These are phyloP conservation scores for Falco concolor DNA, from an alignment of 2,797 vertebrate genomes.

Conservation along the genomic window DNA sequence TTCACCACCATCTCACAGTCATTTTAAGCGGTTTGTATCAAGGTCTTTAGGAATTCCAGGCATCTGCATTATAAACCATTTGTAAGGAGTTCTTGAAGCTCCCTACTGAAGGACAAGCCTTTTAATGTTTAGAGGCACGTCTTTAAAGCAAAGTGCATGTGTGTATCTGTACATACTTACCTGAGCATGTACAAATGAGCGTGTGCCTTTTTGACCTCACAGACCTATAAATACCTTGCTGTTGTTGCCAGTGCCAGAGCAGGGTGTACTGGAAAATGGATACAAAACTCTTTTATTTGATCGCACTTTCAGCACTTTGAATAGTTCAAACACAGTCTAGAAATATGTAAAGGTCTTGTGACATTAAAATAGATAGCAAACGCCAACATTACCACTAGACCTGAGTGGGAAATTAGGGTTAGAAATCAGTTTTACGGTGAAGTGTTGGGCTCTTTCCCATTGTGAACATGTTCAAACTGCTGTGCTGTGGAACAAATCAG, in stretches of 20 bases:
- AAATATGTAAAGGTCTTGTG: not conserved
- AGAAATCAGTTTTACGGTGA: constrained; percentile 4
- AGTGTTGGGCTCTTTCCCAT: constrained; percentile 35
- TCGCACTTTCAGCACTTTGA: constrained; percentile 69
- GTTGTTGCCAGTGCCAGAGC: not conserved
- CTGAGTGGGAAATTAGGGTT: not conserved
- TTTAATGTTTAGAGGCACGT: not conserved
- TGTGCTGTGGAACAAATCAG: constrained; percentile 34
- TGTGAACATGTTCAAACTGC: constrained; percentile 31
- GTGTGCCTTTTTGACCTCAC: not conserved
- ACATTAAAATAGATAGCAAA: constrained; percentile 1
- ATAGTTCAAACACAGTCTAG: constrained; percentile 15
- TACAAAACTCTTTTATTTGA: not conserved
- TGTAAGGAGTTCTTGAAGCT: not conserved
- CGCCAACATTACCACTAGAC: not conserved
- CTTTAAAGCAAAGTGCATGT: not conserved
- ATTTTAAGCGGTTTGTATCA: not conserved
- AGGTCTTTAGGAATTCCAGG: not conserved
- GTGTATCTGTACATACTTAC: not conserved
- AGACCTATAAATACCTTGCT: not conserved
- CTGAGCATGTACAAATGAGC: not conserved
- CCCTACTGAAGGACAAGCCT: not conserved
- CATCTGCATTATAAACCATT: not conserved
- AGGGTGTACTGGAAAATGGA: not conserved
- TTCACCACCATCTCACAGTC: not conserved